A percentile compares a stretch with the other conserved stretches of the same genome.
phyloP scores from a whole-genome alignment of 2,888 invertebrate genomes.

The Hirudinaria manillensis region DNA sequence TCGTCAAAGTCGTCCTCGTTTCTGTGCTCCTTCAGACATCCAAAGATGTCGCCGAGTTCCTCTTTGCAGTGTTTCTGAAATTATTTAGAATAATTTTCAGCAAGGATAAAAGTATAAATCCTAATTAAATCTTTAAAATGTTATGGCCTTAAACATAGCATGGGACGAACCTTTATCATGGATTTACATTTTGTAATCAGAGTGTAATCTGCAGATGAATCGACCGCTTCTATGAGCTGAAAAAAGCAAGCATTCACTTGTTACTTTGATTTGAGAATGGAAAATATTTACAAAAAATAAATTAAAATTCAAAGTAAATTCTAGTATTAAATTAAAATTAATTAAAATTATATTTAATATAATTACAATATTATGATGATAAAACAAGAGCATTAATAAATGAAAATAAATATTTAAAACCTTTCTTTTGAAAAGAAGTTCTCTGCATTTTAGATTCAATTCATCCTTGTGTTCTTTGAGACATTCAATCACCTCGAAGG shows the following conservation, averaged over 20 bases:
- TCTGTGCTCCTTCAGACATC: constrained; percentile 63
- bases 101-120: neutral
- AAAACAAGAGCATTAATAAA: too few relatives aligned
- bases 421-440: constrained; percentile 25
- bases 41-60: constrained; percentile 41
- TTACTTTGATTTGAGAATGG: too few relatives aligned
- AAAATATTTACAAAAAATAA: neutral
- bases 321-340: neutral
- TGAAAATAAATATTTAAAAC: neutral
- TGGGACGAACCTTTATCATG: neutral
- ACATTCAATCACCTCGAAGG: constrained; percentile 10
- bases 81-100: neutral
- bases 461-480: constrained; percentile 15
- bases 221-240: neutral
- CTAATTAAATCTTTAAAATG: neutral
- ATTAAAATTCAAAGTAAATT: neutral
- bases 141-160: neutral
- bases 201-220: neutral
- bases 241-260: too few relatives aligned
- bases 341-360: neutral
- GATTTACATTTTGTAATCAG: constrained; percentile 11
- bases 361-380: too few relatives aligned
- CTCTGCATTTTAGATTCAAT: constrained; percentile 12
- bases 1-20: constrained; percentile 73
- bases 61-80: constrained; percentile 8